These are phyloP conservation scores for Leistus spinibarbis DNA, from an alignment of 2,888 invertebrate species.

Conservation along the genomic window DNA sequence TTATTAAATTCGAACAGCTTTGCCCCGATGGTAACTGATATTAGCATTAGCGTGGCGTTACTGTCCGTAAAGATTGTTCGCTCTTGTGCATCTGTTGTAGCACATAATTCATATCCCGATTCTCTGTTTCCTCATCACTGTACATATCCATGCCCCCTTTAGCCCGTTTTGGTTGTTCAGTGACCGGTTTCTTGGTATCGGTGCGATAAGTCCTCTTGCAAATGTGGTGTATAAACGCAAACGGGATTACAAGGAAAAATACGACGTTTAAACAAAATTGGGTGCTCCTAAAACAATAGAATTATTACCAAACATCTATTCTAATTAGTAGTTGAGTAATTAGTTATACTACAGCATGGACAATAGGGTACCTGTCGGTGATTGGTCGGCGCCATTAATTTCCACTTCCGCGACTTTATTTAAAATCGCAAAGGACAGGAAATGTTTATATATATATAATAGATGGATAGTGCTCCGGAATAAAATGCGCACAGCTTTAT, in stretches of 20 bases:
- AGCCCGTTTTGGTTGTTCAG: not conserved
- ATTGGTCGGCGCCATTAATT: too few species aligned
- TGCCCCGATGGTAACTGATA: too few species aligned
- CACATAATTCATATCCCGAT: constrained; percentile 54
- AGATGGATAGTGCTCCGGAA: too few species aligned
- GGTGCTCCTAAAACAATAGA: constrained; percentile 50
- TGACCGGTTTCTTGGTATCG: not conserved
- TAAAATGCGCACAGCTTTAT: too few species aligned
- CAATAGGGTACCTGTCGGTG: too few species aligned
- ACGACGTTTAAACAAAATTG: constrained; percentile 58
- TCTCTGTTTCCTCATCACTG: constrained; percentile 49
- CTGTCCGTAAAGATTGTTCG: constrained; percentile 46
- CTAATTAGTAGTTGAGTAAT: too few species aligned
- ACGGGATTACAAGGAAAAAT: constrained; percentile 59
- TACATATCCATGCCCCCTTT: constrained; percentile 37
- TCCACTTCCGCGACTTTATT: too few species aligned
- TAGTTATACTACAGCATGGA: too few species aligned
- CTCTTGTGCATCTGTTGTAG: constrained; percentile 52
- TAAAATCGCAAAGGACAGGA: too few species aligned
- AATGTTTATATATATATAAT: too few species aligned
- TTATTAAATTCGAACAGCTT: too few species aligned
- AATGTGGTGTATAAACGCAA: not conserved
- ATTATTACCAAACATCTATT: constrained; percentile 3
- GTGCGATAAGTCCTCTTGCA: not conserved
- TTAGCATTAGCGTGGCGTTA: too few species aligned